Base-by-base conservation (phyloP, 2,113 vertebrate species). In the Cyprinodon brontotheroides region DNA sequence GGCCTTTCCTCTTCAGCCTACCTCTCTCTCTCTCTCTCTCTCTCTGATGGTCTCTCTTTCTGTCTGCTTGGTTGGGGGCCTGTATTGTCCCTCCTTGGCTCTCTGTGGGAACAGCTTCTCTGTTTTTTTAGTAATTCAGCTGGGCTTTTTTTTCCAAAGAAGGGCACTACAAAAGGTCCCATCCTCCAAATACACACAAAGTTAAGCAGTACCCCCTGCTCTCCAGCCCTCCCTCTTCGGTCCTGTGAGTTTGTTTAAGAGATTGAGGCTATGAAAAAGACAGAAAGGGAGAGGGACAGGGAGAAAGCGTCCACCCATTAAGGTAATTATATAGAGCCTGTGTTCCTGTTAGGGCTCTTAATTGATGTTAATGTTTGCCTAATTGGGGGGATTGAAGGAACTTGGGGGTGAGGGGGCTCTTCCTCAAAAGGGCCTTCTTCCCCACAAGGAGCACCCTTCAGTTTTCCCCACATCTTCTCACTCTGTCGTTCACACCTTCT, bases 301-400 rank as follows among this genome's bases (percentile, higher is more conserved):
- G 97, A 98, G 97, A 98, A 98, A 98, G 97, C 96, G 95, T 98
- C 96, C 97, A 94, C 95, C 97, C 97, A 99, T 99, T 98, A 98
- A 98, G 97, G 97, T 99, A 98, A 99, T 98, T 99, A 99, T 99
- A 98, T 97, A 96, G 97, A 98, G 97, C 97, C 97, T 96, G 96
- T 98, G 97, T 97, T 96, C 97, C 97, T 96, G 97, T 97, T 98
- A 97, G 97, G 97, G 79, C 80, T 78, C 96, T 98, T 99, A 98
- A 98, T 98, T 98, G 97, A 98, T 98, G 97, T 98, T 98, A 98
- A 99, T 98, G 97, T 98, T 98, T 98, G 97, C 98, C 97, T 99
- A 98, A 99, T 98, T 99, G 97, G 97, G 96, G 96, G 96, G 95
- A 95, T 95, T 17, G 94, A 95, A 95, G 95, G 38, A 63, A 43